These are phyloP conservation scores for Xenopus laevis DNA, from an alignment of 2,113 vertebrate species.

Conservation along the genomic window DNA sequence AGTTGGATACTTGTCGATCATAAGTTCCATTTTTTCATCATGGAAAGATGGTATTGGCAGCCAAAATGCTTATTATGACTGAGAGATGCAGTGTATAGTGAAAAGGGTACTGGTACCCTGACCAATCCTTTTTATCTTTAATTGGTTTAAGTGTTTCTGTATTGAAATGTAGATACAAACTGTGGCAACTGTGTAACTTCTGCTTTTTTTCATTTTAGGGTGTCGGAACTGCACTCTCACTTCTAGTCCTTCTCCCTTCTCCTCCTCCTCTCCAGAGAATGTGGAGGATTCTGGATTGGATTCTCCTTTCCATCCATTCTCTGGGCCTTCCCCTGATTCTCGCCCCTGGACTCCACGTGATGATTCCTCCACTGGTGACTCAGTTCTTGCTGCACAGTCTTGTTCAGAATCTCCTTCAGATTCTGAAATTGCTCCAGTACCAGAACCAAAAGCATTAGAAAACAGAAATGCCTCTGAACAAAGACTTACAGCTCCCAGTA, in stretches of 20 bases:
- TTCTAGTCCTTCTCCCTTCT: slow-evolving; percentile 81
- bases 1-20: no score
- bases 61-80: no score
- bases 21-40: no score
- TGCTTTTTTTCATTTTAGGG: slow-evolving; percentile 47
- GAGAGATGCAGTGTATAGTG: no score
- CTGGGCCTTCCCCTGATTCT: slow-evolving; percentile 80
- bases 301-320: slow-evolving; percentile 80
- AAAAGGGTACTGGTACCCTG: no score
- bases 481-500: slow-evolving; percentile 12
- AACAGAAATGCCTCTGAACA: slow-evolving; percentile 27
- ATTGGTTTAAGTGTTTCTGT: no score
- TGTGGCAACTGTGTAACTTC: no score
- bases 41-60: no score
- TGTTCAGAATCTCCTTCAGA: slow-evolving; percentile 58
- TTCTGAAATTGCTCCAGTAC: slow-evolving; percentile 41
- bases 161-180: no score
- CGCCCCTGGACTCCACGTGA: slow-evolving; percentile 76
- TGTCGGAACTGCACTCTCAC: slow-evolving; percentile 58
- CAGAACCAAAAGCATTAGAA: accelerated
- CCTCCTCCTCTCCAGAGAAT: slow-evolving; percentile 88
- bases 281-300: slow-evolving; percentile 89
- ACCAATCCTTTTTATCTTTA: no score
- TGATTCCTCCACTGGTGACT: slow-evolving; percentile 45
- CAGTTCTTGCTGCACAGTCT: slow-evolving; percentile 43